These are phyloP conservation scores for Rotaria macrura DNA, from an alignment of 2,888 invertebrate genomes.

Conservation along the genomic window DNA sequence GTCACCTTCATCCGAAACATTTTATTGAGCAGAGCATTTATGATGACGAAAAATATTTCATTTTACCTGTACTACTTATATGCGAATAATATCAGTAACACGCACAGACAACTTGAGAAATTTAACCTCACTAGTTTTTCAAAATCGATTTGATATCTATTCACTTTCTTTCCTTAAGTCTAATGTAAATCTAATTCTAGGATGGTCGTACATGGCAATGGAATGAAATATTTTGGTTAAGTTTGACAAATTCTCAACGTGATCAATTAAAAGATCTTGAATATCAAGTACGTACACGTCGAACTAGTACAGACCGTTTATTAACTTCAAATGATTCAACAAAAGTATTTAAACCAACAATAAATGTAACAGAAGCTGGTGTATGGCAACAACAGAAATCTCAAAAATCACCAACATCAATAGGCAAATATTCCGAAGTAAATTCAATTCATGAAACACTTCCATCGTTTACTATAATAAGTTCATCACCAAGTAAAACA, in stretches of 20 bases:
- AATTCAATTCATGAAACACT: neutral
- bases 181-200: neutral
- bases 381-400: neutral
- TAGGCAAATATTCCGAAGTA: neutral
- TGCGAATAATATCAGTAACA: no score
- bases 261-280: neutral
- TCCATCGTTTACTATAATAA: neutral
- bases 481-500: neutral
- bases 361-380: neutral
- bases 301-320: neutral
- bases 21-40: no score
- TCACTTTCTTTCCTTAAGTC: no score
- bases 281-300: neutral
- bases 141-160: no score
- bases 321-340: neutral
- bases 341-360: neutral
- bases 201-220: conserved; percentile 8
- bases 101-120: no score
- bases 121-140: no score
- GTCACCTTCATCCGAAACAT: no score
- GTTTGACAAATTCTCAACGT: neutral
- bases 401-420: neutral
- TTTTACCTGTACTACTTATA: no score
- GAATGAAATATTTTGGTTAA: conserved; percentile 18
- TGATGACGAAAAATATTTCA: no score